Percentiles rank a stretch among this genome's conserved stretches.
phyloP scores from a whole-genome alignment of 2,797 vertebrate species.

The Hemibagrus guttatus region DNA sequence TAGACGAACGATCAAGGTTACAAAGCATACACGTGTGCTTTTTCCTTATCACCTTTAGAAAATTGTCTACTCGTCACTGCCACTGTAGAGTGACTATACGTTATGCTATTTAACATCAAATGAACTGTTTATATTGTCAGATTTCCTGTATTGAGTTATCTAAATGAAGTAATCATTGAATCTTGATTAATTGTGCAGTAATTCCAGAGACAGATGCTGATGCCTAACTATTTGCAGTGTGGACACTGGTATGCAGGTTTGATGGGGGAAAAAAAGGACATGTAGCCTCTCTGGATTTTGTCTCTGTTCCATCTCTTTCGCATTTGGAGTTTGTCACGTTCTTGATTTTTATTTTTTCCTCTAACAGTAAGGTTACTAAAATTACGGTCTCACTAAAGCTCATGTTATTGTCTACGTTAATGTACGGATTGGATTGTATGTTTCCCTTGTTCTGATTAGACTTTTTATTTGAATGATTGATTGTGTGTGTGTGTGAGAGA shows the following conservation, averaged over 20 bases:
- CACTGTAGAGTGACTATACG: neutral
- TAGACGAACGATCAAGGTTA: neutral
- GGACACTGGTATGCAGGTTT: neutral
- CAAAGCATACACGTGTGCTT: neutral
- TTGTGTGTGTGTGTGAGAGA: neutral
- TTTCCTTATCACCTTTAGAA: neutral
- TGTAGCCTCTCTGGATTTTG: neutral
- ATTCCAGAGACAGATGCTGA: neutral
- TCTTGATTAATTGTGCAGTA: neutral
- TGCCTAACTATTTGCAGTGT: neutral
- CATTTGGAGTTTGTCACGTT: neutral
- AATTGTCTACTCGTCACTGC: neutral
- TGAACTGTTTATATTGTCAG: neutral
- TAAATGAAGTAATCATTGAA: neutral
- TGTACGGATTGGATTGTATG: neutral
- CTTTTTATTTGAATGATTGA: slow-evolving; percentile 49
- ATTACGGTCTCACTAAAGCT: slow-evolving; percentile 50
- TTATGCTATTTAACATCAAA: neutral
- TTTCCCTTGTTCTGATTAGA: slow-evolving; percentile 61
- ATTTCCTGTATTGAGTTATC: neutral
- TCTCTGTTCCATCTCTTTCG: neutral
- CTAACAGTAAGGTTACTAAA: slow-evolving; percentile 29
- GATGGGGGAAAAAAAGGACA: neutral
- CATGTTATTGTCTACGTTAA: slow-evolving; percentile 31
- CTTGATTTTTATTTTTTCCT: slow-evolving; percentile 8